A percentile compares a stretch with the other conserved stretches of the same genome.
phyloP scores from a whole-genome alignment of 1,140 invertebrate genomes.

The fruit fly (Drosophila melanogaster) region Release_6_plus_ISO1_MT NT_033777.3:9158001-9158500 shows the following conservation, averaged over 20 bases:
- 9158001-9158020: constrained; percentile 8
- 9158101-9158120: constrained; percentile 36
- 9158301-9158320: constrained; percentile 15
- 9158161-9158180: constrained; percentile 55
- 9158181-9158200: constrained; percentile 76
- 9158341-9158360: constrained; percentile 56
- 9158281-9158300: constrained; percentile 49
- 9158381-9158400: constrained; percentile 60
- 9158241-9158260: constrained; percentile 28
- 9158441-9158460: constrained; percentile 29
- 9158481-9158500: constrained; percentile 20
- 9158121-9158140: constrained; percentile 10
- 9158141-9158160: not conserved
- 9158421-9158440: constrained; percentile 1
- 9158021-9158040: constrained; percentile 23
- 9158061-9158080: constrained; percentile 28
- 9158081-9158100: constrained; percentile 26
- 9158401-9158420: constrained; percentile 8
- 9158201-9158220: constrained; percentile 45
- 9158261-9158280: constrained; percentile 67
- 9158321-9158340: not conserved
- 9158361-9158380: constrained; percentile 78
- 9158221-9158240: constrained; percentile 18
- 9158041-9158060: constrained; percentile 35
- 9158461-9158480: constrained; percentile 32